Evolutionary conservation across 53 echinoderm and acorn worm species (phyloP).

Genomic region (Patiria pectinifera): DNA sequence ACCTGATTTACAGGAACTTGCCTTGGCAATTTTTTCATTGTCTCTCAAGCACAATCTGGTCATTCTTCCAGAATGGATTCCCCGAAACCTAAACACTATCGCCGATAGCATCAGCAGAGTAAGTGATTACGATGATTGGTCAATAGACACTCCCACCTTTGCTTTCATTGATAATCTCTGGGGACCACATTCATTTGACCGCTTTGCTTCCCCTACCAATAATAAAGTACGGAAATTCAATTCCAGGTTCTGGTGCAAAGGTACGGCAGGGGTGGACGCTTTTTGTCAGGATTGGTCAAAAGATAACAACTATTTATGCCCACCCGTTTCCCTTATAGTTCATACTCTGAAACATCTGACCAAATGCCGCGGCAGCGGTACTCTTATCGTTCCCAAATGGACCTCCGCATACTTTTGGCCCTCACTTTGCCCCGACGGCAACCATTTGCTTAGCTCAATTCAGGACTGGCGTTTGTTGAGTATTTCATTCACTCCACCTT

Average conservation of each 20-base stretch:
- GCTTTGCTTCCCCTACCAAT: constrained; percentile 57
- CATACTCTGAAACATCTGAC: constrained; percentile 23
- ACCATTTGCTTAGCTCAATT: constrained; percentile 22
- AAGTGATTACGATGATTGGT: constrained; percentile 57
- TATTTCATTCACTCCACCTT: constrained; percentile 38
- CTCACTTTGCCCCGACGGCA: constrained; percentile 38
- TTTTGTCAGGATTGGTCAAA: constrained; percentile 42
- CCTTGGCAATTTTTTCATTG: constrained; percentile 26
- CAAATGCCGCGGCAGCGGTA: background rate
- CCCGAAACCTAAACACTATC: constrained; percentile 40
- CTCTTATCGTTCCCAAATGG: constrained; percentile 23
- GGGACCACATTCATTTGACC: constrained; percentile 67
- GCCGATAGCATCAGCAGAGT: constrained; percentile 49
- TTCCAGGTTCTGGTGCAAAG: constrained; percentile 31
- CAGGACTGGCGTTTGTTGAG: constrained; percentile 54
- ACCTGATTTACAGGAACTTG: constrained; percentile 36
- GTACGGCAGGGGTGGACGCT: constrained; percentile 63
- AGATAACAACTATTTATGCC: constrained; percentile 64
- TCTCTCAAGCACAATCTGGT: constrained; percentile 12
- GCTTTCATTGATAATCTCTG: constrained; percentile 37
- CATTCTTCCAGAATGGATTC: constrained; percentile 42
- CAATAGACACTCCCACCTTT: constrained; percentile 36
- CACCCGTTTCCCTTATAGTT: constrained; percentile 44
- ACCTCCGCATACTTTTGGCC: too few relatives aligned
- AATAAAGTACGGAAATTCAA: constrained; percentile 7